Evolutionary conservation across 2,888 invertebrate species (phyloP), one percentile per base, ranked within the genome.

Genomic region (Kuschelorhynchus macadamiae): DNA sequence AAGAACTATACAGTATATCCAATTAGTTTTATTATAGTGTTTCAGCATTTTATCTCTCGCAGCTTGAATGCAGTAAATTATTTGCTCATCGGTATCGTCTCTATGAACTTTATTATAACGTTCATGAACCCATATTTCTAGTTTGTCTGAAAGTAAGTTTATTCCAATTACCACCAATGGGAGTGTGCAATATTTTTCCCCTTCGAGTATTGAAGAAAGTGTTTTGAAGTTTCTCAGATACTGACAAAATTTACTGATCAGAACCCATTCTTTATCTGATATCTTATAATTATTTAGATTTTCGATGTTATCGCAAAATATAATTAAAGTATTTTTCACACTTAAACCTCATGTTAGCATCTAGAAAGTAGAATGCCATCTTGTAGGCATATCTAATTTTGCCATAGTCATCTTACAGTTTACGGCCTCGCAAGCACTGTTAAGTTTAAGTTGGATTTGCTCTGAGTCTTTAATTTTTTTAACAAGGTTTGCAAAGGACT

Each of bases 131-230:
- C 64, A 69, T 30, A 41, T 18, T 65, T 65, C 56, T 42, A 69
- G 56, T 52, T 49, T 69, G 47, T 69, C 67, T 46, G 63, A 12
- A 11, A 68, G 42, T 44, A 68, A 25, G 7, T 56, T 68, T 17
- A 68, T 61, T 46, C 65, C 65, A 47, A 71, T 64, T 61, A 68
- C 44, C 14, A 72, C 72, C 68, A 69, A 70, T 16, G 71, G 57
- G 39, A 72, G 25, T 44, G 72, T 73, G 50, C 49, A 55, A 62
- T 73, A 73, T 42, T 18, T 33, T 53, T 72, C 72, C 25, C 72
- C 71, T 47, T 69, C 64, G 59, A 73, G 55, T 39, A 50, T 56
- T 44, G 21, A 65, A 33, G 66, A 68, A 59, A 70, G 25, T 14
- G 65, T 71, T 42, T 70, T 62, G 47, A 72, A 73, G 65, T 57